phyloP scores from a whole-genome alignment of 2,113 vertebrate genomes.

The Phylloscopus trochiloides region DNA sequence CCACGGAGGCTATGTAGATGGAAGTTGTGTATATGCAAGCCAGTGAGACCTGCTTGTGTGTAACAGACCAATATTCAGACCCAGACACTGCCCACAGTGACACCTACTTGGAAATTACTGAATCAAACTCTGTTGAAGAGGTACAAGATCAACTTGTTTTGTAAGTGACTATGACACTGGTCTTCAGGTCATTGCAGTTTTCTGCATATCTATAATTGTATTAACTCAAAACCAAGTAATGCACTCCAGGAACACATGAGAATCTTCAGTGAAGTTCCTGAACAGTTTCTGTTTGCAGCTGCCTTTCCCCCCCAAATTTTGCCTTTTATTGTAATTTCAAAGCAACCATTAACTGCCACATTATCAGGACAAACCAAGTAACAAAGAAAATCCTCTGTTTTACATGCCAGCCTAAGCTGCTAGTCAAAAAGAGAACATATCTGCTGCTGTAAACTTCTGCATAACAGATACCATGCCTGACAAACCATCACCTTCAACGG shows the following conservation, averaged over 20 bases:
- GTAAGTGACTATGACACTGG: neutral
- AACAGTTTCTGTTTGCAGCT: neutral
- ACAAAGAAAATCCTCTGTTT: neutral
- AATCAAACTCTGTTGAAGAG: neutral
- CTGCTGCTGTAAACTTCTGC: constrained; percentile 42
- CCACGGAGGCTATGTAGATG: neutral
- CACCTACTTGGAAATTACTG: neutral
- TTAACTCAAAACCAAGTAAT: neutral
- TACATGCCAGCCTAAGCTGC: constrained; percentile 19
- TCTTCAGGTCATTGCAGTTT: neutral
- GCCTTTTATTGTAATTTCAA: neutral
- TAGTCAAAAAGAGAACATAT: constrained; percentile 30
- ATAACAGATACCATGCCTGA: constrained; percentile 62
- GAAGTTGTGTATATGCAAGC: neutral
- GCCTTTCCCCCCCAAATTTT: neutral
- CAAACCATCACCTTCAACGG: constrained; percentile 64
- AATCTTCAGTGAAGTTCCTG: neutral
- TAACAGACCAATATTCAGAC: neutral
- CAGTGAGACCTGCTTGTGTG: neutral
- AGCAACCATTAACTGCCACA: neutral
- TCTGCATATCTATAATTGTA: neutral
- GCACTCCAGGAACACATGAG: neutral
- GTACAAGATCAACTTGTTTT: neutral
- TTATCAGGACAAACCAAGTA: neutral
- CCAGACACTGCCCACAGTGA: neutral